Evolutionary conservation across 2,797 vertebrate genomes (phyloP), one percentile per base, ranked within the genome.

Genomic region (Tragelaphus eurycerus): DNA sequence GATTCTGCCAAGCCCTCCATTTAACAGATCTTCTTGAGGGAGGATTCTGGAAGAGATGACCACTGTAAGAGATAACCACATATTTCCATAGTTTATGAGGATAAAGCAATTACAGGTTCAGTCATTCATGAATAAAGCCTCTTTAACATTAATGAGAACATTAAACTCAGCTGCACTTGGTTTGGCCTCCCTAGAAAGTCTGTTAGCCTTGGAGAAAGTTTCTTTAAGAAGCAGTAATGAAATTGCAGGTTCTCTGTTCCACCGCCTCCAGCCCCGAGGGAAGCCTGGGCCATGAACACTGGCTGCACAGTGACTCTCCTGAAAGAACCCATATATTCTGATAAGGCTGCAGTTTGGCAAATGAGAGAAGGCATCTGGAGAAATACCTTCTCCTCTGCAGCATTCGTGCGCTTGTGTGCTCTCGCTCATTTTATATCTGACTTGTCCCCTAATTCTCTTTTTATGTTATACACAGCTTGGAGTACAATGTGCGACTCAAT

Each of bases 101-200:
- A 90, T 95, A 95, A 93, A 95, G 96, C 89, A 96, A 96, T 95
- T 87, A 94, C 29, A 74, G 90, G 29, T 23, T 95, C 92, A 94
- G 55, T 81, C 2, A 2, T 91, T 96, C 88, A 74, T 93, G 96
- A 97, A 98, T 89, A 98, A 95, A 95, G 92, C 86, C 96, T 97
- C 97, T 96, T 97, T 98, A 98, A 97, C 97, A 97, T 98, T 98
- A 98, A 98, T 98, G 97, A 97, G 97, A 98, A 97, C 96, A 98
- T 97, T 97, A 97, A 96, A 96, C 76, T 97, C 81, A 60, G 92
- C 92, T 95, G 92, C 96, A 95, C 93, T 98, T 87, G 64, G 83
- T 87, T 85, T 97, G 88, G 86, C 79, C 95, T 96, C 83, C 93
- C 95, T 86, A 89, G 92, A 98, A 98, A 97, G 93, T 95, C 96